Base-by-base conservation (phyloP, 2,797 vertebrate genomes). In the Lerista edwardsae region DNA sequence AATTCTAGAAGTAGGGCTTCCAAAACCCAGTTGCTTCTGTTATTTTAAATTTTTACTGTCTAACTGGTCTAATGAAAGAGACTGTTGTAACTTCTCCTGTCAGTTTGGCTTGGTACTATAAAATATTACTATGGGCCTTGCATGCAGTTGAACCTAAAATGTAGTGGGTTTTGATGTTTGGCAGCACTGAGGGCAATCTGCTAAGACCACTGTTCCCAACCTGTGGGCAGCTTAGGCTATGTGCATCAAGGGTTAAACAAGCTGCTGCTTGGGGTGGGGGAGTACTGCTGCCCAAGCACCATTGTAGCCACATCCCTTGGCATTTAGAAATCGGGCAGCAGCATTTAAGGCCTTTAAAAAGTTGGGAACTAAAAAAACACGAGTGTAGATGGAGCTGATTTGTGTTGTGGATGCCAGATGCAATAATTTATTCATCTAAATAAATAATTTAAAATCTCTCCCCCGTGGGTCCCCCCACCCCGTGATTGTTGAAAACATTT, bases 401-500 rank as follows among this genome's bases (percentile, higher is more conserved):
- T 80, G n/a, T 68, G 29, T 80, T 29, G 57, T 51, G 72, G 44
- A 51, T 73, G 59, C 68, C 34, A 36, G 57, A 39, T 68, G 23
- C 57, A 44, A 61, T 75, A 59, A 75, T 69, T 78, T 57, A 86
- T 55, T 68, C 81, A 82, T 72, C 10, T n/a, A 34, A 44, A 36
- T 29, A 84, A 71, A 84, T 81, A 67, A 79, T 93, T 93, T 91
- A 79, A 79, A 36, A 25, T 72, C 31, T 23, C 31, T 34, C n/a
- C 3, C 15, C 3, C 5, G n/a, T n/a, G n/a, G n/a, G n/a, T n/a
- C n/a, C n/a, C n/a, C n/a, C n/a, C n/a, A n/a, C 67, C 31, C 51
- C 23, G 36, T n/a, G 29, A 19, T 75, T 51, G 72, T 12, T 59
- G 36, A 36, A 67, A 80, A 71, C 11, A 10, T 55, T 82, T 86